These are phyloP conservation scores for Harmothoe impar DNA, from an alignment of 2,888 invertebrate species.

Conservation along the genomic window DNA sequence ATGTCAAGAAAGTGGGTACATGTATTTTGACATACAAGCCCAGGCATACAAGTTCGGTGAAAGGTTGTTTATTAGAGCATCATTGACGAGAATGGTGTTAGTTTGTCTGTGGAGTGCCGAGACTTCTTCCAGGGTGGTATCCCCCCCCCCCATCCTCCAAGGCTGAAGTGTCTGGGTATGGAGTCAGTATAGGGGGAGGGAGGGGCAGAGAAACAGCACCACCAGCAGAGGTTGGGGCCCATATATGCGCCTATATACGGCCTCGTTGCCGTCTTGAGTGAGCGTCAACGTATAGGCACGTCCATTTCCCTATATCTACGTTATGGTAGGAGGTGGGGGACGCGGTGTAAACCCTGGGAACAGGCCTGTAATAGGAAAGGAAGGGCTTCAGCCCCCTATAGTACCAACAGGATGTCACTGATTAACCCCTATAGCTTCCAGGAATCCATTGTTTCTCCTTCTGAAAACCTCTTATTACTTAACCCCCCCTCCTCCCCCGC, in stretches of 20 bases:
- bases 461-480: not conserved
- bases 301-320: constrained; percentile 5
- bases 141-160: too few relatives aligned
- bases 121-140: too few relatives aligned
- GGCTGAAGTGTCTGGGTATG: too few relatives aligned
- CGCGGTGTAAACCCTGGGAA: not conserved
- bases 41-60: too few relatives aligned
- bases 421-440: not conserved
- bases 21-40: too few relatives aligned
- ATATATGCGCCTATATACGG: not conserved
- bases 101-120: too few relatives aligned
- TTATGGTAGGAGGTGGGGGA: not conserved
- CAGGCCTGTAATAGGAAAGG: not conserved
- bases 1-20: too few relatives aligned
- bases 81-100: too few relatives aligned
- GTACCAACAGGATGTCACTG: not conserved
- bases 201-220: too few relatives aligned
- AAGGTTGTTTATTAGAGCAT: too few relatives aligned
- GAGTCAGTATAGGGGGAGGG: too few relatives aligned
- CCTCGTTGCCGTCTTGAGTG: not conserved
- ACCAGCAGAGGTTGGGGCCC: too few relatives aligned
- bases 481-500: not conserved
- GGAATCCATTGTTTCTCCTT: not conserved
- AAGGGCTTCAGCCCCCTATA: not conserved
- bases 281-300: not conserved